Evolutionary conservation across 2,113 vertebrate species (phyloP).

Genomic region (Tor tambroides): DNA sequence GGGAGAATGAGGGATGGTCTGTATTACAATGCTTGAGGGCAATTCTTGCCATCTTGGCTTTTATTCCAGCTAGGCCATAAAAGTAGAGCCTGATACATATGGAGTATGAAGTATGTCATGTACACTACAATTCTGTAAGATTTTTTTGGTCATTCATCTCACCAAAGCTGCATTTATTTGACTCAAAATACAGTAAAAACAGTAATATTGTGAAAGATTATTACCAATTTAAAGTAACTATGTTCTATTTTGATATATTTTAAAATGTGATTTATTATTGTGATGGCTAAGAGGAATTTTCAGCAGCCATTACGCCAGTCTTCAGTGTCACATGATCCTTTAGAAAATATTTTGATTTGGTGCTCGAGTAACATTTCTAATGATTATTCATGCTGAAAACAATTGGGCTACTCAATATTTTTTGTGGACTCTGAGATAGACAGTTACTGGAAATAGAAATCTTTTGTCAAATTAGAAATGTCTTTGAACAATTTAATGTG

Average conservation of each 20-base stretch:
- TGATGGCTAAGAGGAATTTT: neutral
- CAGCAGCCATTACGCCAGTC: neutral
- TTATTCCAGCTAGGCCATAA: neutral
- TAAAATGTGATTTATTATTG: neutral
- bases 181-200: neutral
- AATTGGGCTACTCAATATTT: neutral
- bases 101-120: neutral
- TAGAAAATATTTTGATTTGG: neutral
- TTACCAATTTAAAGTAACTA: neutral
- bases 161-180: neutral
- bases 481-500: neutral
- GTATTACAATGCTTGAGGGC: neutral
- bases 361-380: neutral
- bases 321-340: neutral
- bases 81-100: neutral
- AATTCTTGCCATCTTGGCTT: neutral
- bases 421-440: neutral
- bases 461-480: neutral
- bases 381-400: neutral
- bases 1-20: constrained; percentile 10
- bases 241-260: neutral
- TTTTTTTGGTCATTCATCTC: neutral
- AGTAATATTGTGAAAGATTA: neutral
- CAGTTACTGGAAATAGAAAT: neutral
- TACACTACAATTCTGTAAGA: neutral